Percentiles rank a stretch among this genome's conserved stretches.
Conservation (phyloP, 2,888 invertebrate genomes). For the Sarcophaga carnaria region DNA sequence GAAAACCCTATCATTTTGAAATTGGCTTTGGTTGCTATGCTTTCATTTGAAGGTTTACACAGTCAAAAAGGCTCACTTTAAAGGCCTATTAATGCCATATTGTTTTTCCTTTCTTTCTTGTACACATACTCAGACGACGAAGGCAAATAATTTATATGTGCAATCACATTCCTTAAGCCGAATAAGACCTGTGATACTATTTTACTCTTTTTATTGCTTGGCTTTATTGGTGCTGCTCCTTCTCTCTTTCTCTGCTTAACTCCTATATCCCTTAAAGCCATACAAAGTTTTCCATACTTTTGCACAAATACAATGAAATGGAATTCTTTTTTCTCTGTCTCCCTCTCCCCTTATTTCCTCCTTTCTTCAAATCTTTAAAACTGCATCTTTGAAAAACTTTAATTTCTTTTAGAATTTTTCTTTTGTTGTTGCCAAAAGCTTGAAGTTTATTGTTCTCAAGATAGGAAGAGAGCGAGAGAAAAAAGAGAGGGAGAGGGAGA, state of each 20-base stretch:
- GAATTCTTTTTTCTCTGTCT: background rate
- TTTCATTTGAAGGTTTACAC: too few relatives aligned
- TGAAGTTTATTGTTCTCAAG: background rate
- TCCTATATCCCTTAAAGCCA: background rate
- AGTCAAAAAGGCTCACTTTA: background rate
- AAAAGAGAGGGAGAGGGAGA: too few relatives aligned
- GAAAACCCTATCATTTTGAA: too few relatives aligned
- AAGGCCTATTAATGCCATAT: too few relatives aligned
- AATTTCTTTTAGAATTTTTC: background rate
- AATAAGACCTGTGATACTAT: background rate
- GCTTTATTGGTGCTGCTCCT: background rate
- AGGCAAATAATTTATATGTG: background rate
- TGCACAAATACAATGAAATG: background rate
- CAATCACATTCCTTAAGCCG: background rate
- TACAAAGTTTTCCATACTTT: background rate
- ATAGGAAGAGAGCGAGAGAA: background rate
- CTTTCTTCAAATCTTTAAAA: background rate
- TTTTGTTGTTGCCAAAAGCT: background rate
- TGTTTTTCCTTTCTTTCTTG: background rate
- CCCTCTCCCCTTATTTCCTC: too few relatives aligned
- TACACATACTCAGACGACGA: background rate
- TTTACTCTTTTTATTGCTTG: background rate
- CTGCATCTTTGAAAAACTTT: background rate
- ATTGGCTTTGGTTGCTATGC: too few relatives aligned
- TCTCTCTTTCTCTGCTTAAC: background rate